Conservation (phyloP, 2,888 invertebrate genomes). For the Mesoligia furuncula region DNA sequence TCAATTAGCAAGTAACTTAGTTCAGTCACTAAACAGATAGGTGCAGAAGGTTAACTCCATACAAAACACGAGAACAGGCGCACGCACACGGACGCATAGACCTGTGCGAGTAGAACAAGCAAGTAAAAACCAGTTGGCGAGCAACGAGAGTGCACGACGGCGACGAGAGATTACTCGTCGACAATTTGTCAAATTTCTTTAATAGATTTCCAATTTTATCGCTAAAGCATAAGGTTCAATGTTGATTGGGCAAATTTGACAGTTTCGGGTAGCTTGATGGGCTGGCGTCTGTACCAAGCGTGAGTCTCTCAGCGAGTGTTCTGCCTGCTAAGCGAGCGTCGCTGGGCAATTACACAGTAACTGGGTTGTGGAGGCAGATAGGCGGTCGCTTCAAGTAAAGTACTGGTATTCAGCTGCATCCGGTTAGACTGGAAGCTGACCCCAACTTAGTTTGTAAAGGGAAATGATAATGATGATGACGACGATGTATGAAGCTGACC, state of each 20-base stretch:
- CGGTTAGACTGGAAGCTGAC: not conserved
- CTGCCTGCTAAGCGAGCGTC: no score
- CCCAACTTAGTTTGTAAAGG: not conserved
- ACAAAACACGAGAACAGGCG: not conserved
- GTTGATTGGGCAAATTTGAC: no score
- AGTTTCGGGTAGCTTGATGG: no score
- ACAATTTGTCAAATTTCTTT: no score
- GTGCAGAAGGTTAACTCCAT: not conserved
- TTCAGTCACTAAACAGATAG: not conserved
- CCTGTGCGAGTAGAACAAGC: not conserved
- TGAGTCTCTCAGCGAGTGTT: no score
- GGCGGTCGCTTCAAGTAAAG: not conserved
- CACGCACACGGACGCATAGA: not conserved
- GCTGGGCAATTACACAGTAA: no score
- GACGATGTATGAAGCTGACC: not conserved
- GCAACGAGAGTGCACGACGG: no score
- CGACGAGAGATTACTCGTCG: no score
- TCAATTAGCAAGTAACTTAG: conserved; percentile 51
- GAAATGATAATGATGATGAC: not conserved
- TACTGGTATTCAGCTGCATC: not conserved
- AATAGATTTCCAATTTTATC: no score
- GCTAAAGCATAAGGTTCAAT: no score
- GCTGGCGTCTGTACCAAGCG: no score
- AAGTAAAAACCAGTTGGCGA: no score
- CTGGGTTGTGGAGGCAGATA: not conserved